Conservation (phyloP, 64 coral and sea anemone species). For the Stichodactyla mertensii region DNA sequence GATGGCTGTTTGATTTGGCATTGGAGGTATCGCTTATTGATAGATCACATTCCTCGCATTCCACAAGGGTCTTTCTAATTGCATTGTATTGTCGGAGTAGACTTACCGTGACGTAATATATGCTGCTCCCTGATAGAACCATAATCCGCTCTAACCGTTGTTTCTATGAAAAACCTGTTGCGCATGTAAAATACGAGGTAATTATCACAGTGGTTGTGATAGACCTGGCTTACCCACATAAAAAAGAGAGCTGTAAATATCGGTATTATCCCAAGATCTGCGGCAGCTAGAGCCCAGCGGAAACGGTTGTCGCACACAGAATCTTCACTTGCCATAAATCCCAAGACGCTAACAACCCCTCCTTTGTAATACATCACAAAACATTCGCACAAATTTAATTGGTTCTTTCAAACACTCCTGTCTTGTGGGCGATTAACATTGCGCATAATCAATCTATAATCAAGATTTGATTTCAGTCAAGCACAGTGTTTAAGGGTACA, state of each 20-base stretch:
- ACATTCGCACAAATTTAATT: slow-evolving; percentile 24
- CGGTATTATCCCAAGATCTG: background rate
- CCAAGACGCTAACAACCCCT: slow-evolving; percentile 5
- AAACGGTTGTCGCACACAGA: slow-evolving; percentile 9
- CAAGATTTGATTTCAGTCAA: slow-evolving; percentile 17
- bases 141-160: background rate
- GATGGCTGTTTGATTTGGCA: slow-evolving; percentile 12
- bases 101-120: background rate
- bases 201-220: background rate
- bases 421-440: slow-evolving; percentile 28
- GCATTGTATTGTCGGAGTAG: background rate
- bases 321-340: background rate
- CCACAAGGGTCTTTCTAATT: slow-evolving; percentile 4
- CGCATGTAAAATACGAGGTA: background rate
- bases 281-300: background rate
- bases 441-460: slow-evolving; percentile 21
- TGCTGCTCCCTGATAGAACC: background rate
- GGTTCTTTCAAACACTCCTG: slow-evolving; percentile 18
- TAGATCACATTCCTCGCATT: background rate
- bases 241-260: background rate
- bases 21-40: background rate
- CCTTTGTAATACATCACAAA: slow-evolving; percentile 25
- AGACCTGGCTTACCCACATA: background rate
- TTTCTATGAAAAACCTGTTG: slow-evolving; percentile 2
- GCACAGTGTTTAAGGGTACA: background rate